These are phyloP conservation scores for Drosophila littoralis DNA, from an alignment of 1,140 invertebrate species.

Conservation along the genomic window DNA sequence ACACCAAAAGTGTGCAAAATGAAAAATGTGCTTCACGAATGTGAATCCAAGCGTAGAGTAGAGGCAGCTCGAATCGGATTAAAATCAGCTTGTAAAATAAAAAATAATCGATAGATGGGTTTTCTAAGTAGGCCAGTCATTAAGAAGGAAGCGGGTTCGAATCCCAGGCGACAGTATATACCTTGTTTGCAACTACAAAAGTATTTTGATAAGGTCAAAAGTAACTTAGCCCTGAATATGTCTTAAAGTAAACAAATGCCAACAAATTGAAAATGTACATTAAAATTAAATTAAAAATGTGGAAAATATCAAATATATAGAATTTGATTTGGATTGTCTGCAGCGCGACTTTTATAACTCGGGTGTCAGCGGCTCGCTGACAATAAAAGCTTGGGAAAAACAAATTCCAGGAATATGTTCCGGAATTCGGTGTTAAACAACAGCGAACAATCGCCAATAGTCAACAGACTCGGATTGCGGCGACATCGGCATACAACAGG, in stretches of 20 bases:
- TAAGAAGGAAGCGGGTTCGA: too few relatives aligned
- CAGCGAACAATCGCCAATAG: slow-evolving; percentile 46
- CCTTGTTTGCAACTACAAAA: too few relatives aligned
- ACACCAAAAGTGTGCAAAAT: not conserved
- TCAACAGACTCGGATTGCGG: slow-evolving; percentile 57
- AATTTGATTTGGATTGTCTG: not conserved
- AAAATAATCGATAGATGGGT: not conserved
- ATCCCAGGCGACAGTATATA: too few relatives aligned
- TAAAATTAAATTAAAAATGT: not conserved
- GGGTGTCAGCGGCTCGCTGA: slow-evolving; percentile 33
- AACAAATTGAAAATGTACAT: too few relatives aligned
- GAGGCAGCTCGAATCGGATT: not conserved
- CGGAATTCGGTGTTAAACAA: slow-evolving; percentile 79
- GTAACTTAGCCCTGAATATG: too few relatives aligned
- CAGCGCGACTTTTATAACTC: slow-evolving; percentile 21
- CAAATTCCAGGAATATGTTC: slow-evolving; percentile 81
- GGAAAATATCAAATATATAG: not conserved
- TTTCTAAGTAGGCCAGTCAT: not conserved
- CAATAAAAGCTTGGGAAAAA: slow-evolving; percentile 78
- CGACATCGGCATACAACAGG: slow-evolving; percentile 50
- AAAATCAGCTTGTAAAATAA: not conserved
- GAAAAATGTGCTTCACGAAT: not conserved
- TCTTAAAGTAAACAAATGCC: too few relatives aligned
- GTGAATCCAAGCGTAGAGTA: not conserved
- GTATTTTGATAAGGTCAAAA: too few relatives aligned